Evolutionary conservation across 1,140 invertebrate species (phyloP), one percentile per base, ranked within the genome.

Genomic region (Heliconius eleuchia): DNA sequence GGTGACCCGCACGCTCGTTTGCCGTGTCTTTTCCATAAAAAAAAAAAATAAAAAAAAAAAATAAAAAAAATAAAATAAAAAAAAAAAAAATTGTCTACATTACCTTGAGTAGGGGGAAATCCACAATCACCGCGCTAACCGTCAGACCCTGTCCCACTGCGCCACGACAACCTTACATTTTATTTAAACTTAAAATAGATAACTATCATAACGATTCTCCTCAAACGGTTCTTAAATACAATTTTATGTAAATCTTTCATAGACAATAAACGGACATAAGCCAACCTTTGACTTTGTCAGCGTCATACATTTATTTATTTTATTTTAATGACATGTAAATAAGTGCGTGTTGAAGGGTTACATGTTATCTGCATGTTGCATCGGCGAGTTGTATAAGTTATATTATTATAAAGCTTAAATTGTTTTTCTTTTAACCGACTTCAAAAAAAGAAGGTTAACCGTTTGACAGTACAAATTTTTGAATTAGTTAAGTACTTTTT

Each of bases 181-280:
- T 66, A 66, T 66, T 66, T 66, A 4, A 66, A 66, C 7, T 4
- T 27, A 0, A 66, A 66, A 66, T 1, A 30, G 60, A 66, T 66
- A 66, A 27, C n/a, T 66, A 66, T 66, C 60, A 30, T 27, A 66
- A 66, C 60, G 60, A 66, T 66, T 66, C 19, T 13, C 19, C 19
- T n/a, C 60, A 3, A 66, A 30, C 1, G 60, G 11, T 66, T 66
- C 23, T 71, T 71, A 71, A 71, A 71, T 71, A 71, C 71, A 71
- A 71, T 70, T 42, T 76, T 71, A 77, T 77, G 66, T 52, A 72
- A 77, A 77, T 77, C 57, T 30, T 76, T 19, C 19, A 77, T 60
- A 77, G 46, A 77, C 76, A 77, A 77, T 77, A 77, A 77, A 77
- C 76, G 76, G 76, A 77, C 76, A 75, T 66, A 66, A 18, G 70